These are phyloP conservation scores for Rhinichthys osculus DNA, from an alignment of 2,797 vertebrate genomes.

Conservation along the genomic window DNA sequence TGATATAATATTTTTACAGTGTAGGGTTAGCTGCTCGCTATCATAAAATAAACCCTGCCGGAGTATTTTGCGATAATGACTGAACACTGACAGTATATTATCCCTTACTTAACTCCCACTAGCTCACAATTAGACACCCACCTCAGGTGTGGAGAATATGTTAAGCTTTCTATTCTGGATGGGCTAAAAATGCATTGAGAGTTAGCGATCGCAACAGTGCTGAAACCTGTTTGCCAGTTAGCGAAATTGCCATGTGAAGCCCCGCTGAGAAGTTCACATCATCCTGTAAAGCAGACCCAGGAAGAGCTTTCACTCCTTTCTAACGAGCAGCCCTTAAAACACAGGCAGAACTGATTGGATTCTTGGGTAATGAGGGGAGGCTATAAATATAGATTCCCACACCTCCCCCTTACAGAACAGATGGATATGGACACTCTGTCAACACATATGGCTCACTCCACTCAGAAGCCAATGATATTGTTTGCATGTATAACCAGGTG, in stretches of 20 bases:
- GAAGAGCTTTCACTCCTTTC: constrained; percentile 5
- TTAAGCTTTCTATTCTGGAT: constrained; percentile 50
- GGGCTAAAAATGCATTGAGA: not conserved
- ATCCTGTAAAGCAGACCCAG: constrained; percentile 26
- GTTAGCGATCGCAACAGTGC: not conserved
- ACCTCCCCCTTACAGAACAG: constrained; percentile 30
- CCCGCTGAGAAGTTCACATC: constrained; percentile 15
- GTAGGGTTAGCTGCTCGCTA: not conserved
- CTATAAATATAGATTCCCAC: constrained; percentile 58
- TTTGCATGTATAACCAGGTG: constrained; percentile 39
- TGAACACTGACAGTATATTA: not conserved
- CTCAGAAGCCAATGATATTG: constrained; percentile 39
- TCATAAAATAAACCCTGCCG: not conserved
- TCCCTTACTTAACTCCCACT: not conserved
- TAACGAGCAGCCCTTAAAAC: constrained; percentile 45
- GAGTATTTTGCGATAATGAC: not conserved
- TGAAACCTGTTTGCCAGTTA: constrained; percentile 26
- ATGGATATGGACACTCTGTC: constrained; percentile 41
- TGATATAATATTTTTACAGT: too few species aligned
- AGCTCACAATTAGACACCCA: not conserved
- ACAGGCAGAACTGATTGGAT: constrained; percentile 43
- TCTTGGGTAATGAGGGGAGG: constrained; percentile 36
- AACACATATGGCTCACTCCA: constrained; percentile 35
- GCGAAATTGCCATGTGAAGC: not conserved
- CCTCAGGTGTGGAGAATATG: not conserved